Base-by-base conservation (phyloP, 2,888 invertebrate genomes). In the Allolobophora icterica region DNA sequence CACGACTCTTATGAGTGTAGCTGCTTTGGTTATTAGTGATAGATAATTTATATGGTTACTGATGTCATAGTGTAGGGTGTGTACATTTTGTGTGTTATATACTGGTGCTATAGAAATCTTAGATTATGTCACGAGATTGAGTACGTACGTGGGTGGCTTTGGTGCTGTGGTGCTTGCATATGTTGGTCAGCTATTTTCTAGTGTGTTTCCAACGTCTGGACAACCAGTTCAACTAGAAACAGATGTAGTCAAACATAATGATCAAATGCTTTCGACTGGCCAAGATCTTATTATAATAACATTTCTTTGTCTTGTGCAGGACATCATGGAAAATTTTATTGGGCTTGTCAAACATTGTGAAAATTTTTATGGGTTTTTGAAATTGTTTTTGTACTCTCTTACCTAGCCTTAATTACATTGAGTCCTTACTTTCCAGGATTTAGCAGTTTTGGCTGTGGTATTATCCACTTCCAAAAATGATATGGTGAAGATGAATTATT, bases 1-100 rank as follows among this genome's bases (percentile, higher is more conserved):
- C n/a, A 71, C 8, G 30, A 2, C 4, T 71, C 30, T 3, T 30
- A 71, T 71, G 30, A 71, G 71, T 6, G 11, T n/a, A 71, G 71
- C n/a, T 71, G 71, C n/a, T 71, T n/a, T 71, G 71, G 71, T 71
- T 71, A 71, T 71, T 71, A 71, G 71, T 71, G 11, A 71, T 58
- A 58, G 58, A 30, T 71, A 52, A 24, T 71, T 30, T 71, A 6
- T n/a, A n/a, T n/a, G 71, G 71, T 71, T n/a, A n/a, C 71, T 71
- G 71, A 71, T 71, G 71, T 71, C 6, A 8, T n/a, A 11, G n/a
- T 71, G 30, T 71, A n/a, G 17, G 21, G 52, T n/a, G 11, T 71
- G 71, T 71, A 71, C 13, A n/a, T 24, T 5, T 5, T 58, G 71
- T 71, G 71, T 71, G 8, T 13, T 71, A 71, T 71, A n/a, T 71